These are phyloP conservation scores for Terrapene triunguis DNA, from an alignment of 2,113 vertebrate genomes.

Conservation along the genomic window DNA sequence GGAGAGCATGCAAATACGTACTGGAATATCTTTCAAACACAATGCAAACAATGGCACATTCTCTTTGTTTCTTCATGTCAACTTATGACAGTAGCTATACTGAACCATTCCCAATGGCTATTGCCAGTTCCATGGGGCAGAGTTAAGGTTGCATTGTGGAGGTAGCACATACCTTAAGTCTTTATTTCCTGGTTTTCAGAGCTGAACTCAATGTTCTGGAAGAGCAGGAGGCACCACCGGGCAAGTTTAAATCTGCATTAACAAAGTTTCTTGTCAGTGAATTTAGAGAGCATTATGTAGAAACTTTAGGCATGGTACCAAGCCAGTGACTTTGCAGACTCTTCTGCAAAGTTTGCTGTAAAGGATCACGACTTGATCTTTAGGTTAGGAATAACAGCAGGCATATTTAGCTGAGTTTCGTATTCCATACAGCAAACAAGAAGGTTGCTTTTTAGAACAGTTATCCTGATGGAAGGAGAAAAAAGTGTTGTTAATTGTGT, in stretches of 20 bases:
- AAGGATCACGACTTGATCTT: not conserved
- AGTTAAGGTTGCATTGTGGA: not conserved
- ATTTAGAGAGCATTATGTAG: not conserved
- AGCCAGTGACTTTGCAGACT: not conserved
- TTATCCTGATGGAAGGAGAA: not conserved
- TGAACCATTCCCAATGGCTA: too few species aligned
- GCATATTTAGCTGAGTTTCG: not conserved
- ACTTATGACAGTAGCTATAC: too few species aligned
- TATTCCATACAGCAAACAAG: not conserved
- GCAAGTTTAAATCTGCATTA: not conserved
- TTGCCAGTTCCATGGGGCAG: too few species aligned
- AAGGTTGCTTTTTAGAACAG: not conserved
- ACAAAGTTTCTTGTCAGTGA: not conserved
- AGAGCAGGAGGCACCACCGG: not conserved
- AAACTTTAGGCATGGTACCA: not conserved
- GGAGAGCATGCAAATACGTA: too few species aligned
- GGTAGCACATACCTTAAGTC: not conserved
- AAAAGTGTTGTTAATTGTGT: slow-evolving; percentile 1
- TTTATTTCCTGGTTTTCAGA: not conserved
- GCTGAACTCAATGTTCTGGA: not conserved
- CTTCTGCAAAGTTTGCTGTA: not conserved
- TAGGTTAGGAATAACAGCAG: not conserved
- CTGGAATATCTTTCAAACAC: too few species aligned
- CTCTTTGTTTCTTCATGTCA: too few species aligned
- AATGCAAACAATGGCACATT: too few species aligned